A percentile compares a stretch with the other conserved stretches of the same genome.
phyloP scores from a whole-genome alignment of 2,888 invertebrate species.

The Pachycephus smyrnensis region DNA sequence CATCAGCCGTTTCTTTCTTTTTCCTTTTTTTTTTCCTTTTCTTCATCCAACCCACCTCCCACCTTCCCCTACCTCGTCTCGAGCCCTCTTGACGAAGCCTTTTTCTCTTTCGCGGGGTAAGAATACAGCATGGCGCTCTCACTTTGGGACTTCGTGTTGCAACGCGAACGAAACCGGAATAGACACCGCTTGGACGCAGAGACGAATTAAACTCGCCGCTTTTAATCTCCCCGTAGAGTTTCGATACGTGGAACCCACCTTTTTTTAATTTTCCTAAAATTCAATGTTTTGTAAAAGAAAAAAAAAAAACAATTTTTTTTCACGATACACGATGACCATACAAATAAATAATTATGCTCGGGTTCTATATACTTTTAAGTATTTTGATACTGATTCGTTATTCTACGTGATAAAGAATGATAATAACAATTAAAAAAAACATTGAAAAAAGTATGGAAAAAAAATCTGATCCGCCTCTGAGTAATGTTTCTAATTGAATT shows the following conservation, averaged over 20 bases:
- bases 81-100: slow-evolving; percentile 24
- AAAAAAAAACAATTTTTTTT: not conserved
- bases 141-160: slow-evolving; percentile 50
- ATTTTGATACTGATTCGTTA: not conserved
- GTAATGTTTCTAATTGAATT: not conserved
- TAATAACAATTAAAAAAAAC: not conserved
- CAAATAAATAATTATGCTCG: too few relatives aligned
- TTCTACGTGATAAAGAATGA: not conserved
- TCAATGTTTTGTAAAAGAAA: not conserved
- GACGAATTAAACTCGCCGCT: slow-evolving; percentile 38
- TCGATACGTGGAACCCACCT: too few relatives aligned
- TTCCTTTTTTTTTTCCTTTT: slow-evolving; percentile 32
- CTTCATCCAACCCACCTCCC: not conserved
- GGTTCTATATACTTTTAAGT: not conserved
- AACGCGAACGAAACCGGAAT: slow-evolving; percentile 55
- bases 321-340: too few relatives aligned
- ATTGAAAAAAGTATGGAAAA: too few relatives aligned
- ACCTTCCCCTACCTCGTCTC: not conserved
- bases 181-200: slow-evolving; percentile 38
- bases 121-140: slow-evolving; percentile 56
- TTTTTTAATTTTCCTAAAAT: not conserved
- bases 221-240: not conserved
- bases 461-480: not conserved
- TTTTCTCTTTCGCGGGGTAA: slow-evolving; percentile 45
- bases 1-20: slow-evolving; percentile 47